Conservation (phyloP, 1,140 invertebrate genomes). For the Drosophila orena region DNA sequence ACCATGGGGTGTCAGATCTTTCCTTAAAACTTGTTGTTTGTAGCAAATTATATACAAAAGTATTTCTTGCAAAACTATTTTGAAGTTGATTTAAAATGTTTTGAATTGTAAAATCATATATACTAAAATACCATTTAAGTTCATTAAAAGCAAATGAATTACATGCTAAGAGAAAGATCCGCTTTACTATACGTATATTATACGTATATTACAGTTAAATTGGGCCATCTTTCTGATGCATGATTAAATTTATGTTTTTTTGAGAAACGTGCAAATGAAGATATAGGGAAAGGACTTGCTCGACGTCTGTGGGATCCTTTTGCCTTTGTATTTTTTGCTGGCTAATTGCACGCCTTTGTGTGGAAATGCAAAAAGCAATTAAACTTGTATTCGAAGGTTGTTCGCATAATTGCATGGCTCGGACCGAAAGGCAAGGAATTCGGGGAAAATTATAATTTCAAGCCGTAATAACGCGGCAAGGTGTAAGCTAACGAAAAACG, state of each 20-base stretch:
- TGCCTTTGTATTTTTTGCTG: conserved; percentile 23
- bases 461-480: conserved; percentile 56
- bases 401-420: conserved; percentile 64
- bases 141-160: neutral
- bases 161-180: too few relatives aligned
- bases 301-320: conserved; percentile 29
- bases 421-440: conserved; percentile 27
- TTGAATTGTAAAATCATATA: too few relatives aligned
- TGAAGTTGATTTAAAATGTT: too few relatives aligned
- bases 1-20: too few relatives aligned
- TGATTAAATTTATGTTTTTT: neutral
- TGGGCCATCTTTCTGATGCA: neutral
- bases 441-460: conserved; percentile 68
- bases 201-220: neutral
- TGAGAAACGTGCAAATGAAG: neutral
- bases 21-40: too few relatives aligned
- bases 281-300: conserved; percentile 9
- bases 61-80: too few relatives aligned
- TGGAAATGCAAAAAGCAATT: conserved; percentile 68
- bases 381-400: conserved; percentile 68
- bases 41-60: too few relatives aligned
- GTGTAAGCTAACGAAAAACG: conserved; percentile 50
- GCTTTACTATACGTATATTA: neutral
- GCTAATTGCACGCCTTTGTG: conserved; percentile 71
- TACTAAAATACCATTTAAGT: too few relatives aligned